Conservation (phyloP, 2,888 invertebrate genomes). For the Aproaerema taeniolella region DNA sequence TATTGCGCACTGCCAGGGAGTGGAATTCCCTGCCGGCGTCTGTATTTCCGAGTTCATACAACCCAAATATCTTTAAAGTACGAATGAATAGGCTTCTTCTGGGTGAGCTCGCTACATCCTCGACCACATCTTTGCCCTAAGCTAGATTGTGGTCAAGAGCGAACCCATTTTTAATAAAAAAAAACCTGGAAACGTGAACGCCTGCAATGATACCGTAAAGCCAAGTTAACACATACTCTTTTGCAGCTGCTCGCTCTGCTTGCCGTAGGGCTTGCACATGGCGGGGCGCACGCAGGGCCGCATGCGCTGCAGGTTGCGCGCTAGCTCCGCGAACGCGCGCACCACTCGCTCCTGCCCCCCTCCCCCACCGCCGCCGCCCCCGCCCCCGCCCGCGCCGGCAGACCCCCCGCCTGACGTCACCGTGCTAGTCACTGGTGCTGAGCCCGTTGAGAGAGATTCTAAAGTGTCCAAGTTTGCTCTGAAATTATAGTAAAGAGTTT, state of each 20-base stretch:
- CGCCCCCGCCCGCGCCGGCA: conserved; percentile 81
- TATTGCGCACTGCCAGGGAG: too few species aligned
- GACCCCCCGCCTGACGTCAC: conserved; percentile 81
- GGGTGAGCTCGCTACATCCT: too few species aligned
- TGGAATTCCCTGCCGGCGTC: too few species aligned
- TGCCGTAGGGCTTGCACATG: conserved; percentile 94
- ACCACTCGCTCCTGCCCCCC: conserved; percentile 87
- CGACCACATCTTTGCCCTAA: too few species aligned
- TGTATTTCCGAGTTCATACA: too few species aligned
- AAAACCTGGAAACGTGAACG: too few species aligned
- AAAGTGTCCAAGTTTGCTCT: conserved; percentile 84
- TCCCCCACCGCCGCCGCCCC: conserved; percentile 34
- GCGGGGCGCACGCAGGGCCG: conserved; percentile 91
- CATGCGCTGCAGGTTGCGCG: conserved; percentile 93
- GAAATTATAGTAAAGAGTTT: conserved; percentile 13
- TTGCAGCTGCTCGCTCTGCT: conserved; percentile 92
- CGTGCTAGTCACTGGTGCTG: conserved; percentile 31
- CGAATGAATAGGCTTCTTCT: too few species aligned
- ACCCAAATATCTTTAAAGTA: too few species aligned
- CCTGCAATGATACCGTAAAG: too few species aligned
- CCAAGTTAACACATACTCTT: too few species aligned
- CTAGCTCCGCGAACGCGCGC: conserved; percentile 89
- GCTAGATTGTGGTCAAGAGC: too few species aligned
- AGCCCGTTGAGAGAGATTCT: conserved; percentile 74
- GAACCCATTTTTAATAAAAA: too few species aligned